Evolutionary conservation across 2,888 invertebrate genomes (phyloP), one percentile per base, ranked within the genome.

Genomic region (Cerceris ruficornis): DNA sequence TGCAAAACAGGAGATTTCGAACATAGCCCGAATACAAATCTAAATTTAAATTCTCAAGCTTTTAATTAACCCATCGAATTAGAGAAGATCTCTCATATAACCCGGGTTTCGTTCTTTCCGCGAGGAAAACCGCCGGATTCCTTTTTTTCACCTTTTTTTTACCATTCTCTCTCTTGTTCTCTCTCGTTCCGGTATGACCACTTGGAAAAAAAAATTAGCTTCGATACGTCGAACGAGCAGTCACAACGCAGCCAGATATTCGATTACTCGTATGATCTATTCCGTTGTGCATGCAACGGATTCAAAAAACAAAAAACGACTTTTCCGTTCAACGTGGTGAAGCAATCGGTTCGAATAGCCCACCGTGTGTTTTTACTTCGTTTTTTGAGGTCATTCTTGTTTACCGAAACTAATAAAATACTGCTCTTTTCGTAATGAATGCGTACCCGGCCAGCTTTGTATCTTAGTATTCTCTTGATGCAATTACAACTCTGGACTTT

Each of bases 1-100:
- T 77, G 77, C 73, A 70, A 80, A 73, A 70, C 50, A 50, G 50
- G 57, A 5, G 41, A 62, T 55, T 69, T 59, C 72, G 52, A 50
- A 50, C 42, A 11, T 1, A n/a, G 13, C 11, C 42, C 55, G 67
- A 61, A 61, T 46, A 39, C 50, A 9, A 42, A 55, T 79, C 67
- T 42, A 64, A 73, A 77, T 77, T 69, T 69, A 69, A 69, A 73
- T 67, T 17, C 69, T 55, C 54, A 52, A 42, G 42, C 68, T 60
- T 73, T 74, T 70, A 65, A 75, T 75, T 58, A 65, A 67, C 61
- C 42, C 43, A 14, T 66, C 42, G 58, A 57, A 66, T 60, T 58
- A n/a, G 17, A 11, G n/a, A 11, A n/a, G 52, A 46, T 46, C 11
- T 54, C 57, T 8, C 54, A 54, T 11, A 57, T 28, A 52, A n/a